These are phyloP conservation scores for Pachyrhynchus sulphureomaculatus DNA, from an alignment of 1,140 invertebrate genomes.

Conservation along the genomic window DNA sequence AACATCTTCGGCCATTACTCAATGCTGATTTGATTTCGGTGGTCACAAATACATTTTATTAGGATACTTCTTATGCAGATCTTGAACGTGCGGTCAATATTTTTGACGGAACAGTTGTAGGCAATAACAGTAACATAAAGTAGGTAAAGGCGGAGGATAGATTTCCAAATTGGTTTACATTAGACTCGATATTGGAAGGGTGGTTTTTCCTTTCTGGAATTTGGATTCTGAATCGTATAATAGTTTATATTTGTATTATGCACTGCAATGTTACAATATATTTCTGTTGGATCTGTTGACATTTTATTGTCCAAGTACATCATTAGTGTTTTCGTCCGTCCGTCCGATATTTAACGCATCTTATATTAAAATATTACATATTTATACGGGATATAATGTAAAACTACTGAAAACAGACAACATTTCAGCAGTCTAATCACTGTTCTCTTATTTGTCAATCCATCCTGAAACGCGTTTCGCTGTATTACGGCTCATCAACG, in stretches of 20 bases:
- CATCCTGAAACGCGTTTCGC: too few species aligned
- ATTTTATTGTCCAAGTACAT: too few species aligned
- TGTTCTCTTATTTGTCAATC: too few species aligned
- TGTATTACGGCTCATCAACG: too few species aligned
- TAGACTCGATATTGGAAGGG: constrained; percentile 2
- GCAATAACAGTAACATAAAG: constrained; percentile 38
- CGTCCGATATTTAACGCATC: too few species aligned
- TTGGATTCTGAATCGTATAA: constrained; percentile 1
- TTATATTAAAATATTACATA: too few species aligned
- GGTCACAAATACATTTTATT: constrained; percentile 39
- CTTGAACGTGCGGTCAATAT: constrained; percentile 22
- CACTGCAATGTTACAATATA: too few species aligned
- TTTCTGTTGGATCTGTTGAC: too few species aligned
- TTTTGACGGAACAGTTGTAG: constrained; percentile 35
- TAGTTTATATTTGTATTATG: constrained; percentile 1
- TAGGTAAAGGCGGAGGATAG: neutral
- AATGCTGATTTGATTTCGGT: constrained; percentile 38
- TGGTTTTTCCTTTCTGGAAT: neutral
- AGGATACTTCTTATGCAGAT: constrained; percentile 37
- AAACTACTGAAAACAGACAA: too few species aligned
- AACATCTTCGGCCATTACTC: constrained; percentile 33
- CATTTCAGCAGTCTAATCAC: too few species aligned
- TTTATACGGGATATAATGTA: too few species aligned
- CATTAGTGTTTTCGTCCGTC: too few species aligned
- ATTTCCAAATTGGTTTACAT: constrained; percentile 16